Base-by-base conservation (phyloP, 2,797 vertebrate genomes). In the Cichlasoma orientale region DNA sequence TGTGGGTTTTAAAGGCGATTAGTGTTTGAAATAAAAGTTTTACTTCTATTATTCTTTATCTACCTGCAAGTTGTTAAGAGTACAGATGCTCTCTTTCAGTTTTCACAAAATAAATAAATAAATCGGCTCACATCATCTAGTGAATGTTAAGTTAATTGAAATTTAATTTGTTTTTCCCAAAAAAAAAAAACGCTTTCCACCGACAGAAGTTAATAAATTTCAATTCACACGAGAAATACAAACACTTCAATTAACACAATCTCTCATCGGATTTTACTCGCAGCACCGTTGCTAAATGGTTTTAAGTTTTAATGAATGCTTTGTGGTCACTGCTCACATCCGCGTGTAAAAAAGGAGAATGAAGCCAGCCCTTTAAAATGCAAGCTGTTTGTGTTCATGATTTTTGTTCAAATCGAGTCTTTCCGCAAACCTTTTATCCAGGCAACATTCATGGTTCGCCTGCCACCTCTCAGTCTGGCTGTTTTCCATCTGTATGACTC, bases 401-500 rank as follows among this genome's bases (percentile, higher is more conserved):
- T 8, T 54, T 72, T 18, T 72, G 0, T 56, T 66, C 4, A 1
- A 23, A 18, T 80, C 44, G 21, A 16, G 25, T 7, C 25, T 2
- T 50, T 50, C 21, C 63, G 59, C 13, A 19, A 25, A 1, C 6
- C 1, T 7, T 25, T 58, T 73, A 14, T 0, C 0, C 94, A 99
- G 98, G 97, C 97, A 2, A 97, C 97, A 0, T 93, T 99, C 88
- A 96, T 97, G 88, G 90, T 95, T 3, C 97, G 97, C 7, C 93
- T 99, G 58, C 97, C 98, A 0, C 94, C 97, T 0, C 93, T 99
- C 75, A 97, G 97, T 77, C 93, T 99, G 78, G 92, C 96, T 0
- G 90, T 99, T 84, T 97, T 99, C 91, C 97, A 98, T 86, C 84
- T 99, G 38, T 96, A 96, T 23, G 95, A 94, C 83, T 95, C 96